These are phyloP conservation scores for Nomia melanderi DNA, from an alignment of 1,140 invertebrate genomes.

Conservation along the genomic window DNA sequence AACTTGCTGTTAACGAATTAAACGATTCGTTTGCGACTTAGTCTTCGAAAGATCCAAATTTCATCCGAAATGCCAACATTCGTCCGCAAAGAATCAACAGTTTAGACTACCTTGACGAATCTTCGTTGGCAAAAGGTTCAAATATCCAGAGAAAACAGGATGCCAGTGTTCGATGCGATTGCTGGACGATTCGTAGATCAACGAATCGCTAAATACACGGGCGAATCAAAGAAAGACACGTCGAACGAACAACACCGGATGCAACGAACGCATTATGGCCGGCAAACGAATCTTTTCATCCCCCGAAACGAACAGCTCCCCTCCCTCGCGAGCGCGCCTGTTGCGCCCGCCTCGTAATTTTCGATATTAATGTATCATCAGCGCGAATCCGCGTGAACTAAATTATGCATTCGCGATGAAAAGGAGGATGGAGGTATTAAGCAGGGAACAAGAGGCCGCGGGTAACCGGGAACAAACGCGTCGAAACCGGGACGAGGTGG, in stretches of 20 bases:
- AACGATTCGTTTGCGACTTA: too few species aligned
- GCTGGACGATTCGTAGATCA: slow-evolving; percentile 26
- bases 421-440: slow-evolving; percentile 23
- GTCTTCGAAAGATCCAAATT: too few species aligned
- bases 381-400: slow-evolving; percentile 25
- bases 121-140: too few species aligned
- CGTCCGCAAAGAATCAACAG: too few species aligned
- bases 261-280: slow-evolving; percentile 31
- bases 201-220: background rate
- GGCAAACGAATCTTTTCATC: slow-evolving; percentile 40
- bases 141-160: too few species aligned
- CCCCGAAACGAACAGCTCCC: too few species aligned
- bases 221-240: slow-evolving; percentile 9
- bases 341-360: slow-evolving; percentile 51
- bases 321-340: slow-evolving; percentile 16
- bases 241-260: slow-evolving; percentile 10
- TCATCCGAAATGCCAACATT: too few species aligned
- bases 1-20: too few species aligned
- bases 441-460: background rate
- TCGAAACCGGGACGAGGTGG: too few species aligned
- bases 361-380: slow-evolving; percentile 51
- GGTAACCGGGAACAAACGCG: background rate
- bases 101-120: too few species aligned
- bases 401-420: slow-evolving; percentile 48
- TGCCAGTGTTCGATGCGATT: too few species aligned